Evolutionary conservation across 2,113 vertebrate species (phyloP), one percentile per base, ranked within the genome.

Genomic region (Pao palembangensis): DNA sequence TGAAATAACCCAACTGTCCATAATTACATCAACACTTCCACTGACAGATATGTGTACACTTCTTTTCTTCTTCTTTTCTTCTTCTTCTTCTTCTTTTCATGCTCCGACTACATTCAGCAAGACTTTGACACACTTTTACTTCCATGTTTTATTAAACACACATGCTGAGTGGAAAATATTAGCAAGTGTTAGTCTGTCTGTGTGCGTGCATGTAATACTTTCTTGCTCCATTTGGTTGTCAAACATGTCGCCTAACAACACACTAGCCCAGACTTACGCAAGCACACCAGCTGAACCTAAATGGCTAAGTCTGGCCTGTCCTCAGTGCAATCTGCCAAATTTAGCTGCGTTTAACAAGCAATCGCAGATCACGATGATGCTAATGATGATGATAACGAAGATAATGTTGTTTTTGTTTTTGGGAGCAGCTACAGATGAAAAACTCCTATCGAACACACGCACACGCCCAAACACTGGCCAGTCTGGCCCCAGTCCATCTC

Each of bases 101-200:
- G 41, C 58, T 67, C 42, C 42, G 34, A 62, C 63, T 53, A 41
- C 69, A 62, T 60, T 14, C 28, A 73, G 50, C 42, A 4, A 55
- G 58, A 64, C 55, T 73, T 62, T 76, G 78, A 81, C 81, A 81
- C 71, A 81, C 67, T 79, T 83, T 72, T 61, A 67, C 72, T 50
- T 23, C 65, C 67, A 82, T 79, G 70, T 73, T 79, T 82, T 80
- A 84, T 79, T 80, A 59, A 72, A 75, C 64, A 75, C 55, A 67
- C 66, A 71, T 62, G 48, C 20, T 18, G 44, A 50, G 8, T 20
- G 48, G n/a, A 18, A 18, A 50, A 50, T 20, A 50, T 25, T 67
- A 67, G 43, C 23, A 6, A 8, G 53, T 58, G 61, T 58, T 50
- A 20, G 41, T 61, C 31, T 4, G 57, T 54, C 25, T 62, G 55